phyloP scores from a whole-genome alignment of 2,888 invertebrate genomes.

The Drosophila austrosaltans region DNA sequence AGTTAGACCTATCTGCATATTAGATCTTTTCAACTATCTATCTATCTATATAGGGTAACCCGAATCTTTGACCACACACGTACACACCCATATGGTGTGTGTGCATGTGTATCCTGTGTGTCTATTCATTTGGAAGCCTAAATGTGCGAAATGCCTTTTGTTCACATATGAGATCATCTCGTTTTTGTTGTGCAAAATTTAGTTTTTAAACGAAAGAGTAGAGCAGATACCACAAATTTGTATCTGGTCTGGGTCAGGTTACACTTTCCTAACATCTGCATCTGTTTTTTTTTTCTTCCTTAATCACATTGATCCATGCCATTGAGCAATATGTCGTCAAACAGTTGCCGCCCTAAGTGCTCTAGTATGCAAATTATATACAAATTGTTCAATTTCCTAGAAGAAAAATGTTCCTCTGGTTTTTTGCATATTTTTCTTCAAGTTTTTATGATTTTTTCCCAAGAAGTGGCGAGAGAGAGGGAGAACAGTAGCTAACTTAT shows the following conservation, averaged over 20 bases:
- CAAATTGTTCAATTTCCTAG: conserved; percentile 74
- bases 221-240: conserved; percentile 19
- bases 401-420: conserved; percentile 43
- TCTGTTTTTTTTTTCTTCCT: conserved; percentile 12
- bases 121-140: conserved; percentile 70
- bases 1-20: conserved; percentile 53
- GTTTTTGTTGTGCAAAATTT: conserved; percentile 62
- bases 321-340: conserved; percentile 76
- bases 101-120: conserved; percentile 24
- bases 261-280: conserved; percentile 46
- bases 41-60: conserved; percentile 19
- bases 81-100: conserved; percentile 13
- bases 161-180: conserved; percentile 71
- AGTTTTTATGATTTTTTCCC: conserved; percentile 67
- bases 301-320: conserved; percentile 63
- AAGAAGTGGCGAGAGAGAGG: conserved; percentile 33
- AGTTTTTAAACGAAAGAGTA: conserved; percentile 56
- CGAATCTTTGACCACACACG: conserved; percentile 58
- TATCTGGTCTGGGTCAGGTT: conserved; percentile 24
- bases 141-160: conserved; percentile 75
- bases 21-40: conserved; percentile 33
- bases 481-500: conserved; percentile 67
- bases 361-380: conserved; percentile 67
- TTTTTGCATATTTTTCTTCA: conserved; percentile 47
- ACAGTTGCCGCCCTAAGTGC: conserved; percentile 72